Evolutionary conservation across 2,113 vertebrate genomes (phyloP), one percentile per base, ranked within the genome.

Genomic region (Speoplatyrhinus poulsoni): DNA sequence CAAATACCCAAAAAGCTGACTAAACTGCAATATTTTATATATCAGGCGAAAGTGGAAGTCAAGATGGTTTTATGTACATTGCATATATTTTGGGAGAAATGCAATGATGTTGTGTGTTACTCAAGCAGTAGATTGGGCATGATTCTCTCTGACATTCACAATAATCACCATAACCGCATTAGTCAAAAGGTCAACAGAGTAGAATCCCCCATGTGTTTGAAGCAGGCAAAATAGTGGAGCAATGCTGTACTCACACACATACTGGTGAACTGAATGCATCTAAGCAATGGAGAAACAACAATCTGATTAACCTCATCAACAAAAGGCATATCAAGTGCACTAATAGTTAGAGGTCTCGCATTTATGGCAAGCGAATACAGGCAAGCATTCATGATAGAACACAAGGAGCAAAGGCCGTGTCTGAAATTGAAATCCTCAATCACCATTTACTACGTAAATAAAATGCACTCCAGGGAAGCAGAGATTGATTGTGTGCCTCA

Each of bases 321-420:
- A 9, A 26, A 11, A 9, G 10, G 26, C 26, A 26, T 32, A 57
- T 19, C 4, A 54, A 54, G 52, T n/a, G 52, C 52, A 16, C 52
- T 10, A 26, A 72, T 26, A 9, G 26, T 26, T 26, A 26, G 26
- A 4, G 1, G 13, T 6, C 12, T 2, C 54, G 50, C 74, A 77
- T 73, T 77, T 77, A 77, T 72, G 53, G 46, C 26, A 11, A 57
- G 47, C 1, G 60, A 75, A 73, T 72, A 16, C 78, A 83, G 55
- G 55, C 52, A 54, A 15, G 55, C 19, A 26, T 15, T 55, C n/a
- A 55, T 57, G 55, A 17, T 26, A 57, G 19, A 76, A 70, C 68
- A 55, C 16, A 58, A 56, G 33, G 53, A 13, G 65, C 32, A 65
- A 19, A 64, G 19, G 26, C 15, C 55, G 19, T 19, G 12, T 58